Base-by-base conservation (phyloP, 2,888 invertebrate species). In the Ichneumoninae sp. region DNA sequence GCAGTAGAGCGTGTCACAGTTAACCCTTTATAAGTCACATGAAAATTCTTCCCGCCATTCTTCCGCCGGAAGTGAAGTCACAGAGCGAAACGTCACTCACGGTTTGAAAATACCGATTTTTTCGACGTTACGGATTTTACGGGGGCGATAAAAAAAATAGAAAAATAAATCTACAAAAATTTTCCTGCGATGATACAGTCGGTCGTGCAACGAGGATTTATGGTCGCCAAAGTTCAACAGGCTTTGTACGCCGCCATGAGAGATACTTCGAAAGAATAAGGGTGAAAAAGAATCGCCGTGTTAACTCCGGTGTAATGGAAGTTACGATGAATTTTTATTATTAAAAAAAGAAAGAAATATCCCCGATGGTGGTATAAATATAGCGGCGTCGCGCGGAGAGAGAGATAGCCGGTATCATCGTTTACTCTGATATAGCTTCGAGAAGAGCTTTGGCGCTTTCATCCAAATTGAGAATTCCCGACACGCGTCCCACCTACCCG, bases 381-480 rank as follows among this genome's bases (percentile, higher is more conserved):
- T 8, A 6, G 19, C 3, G n/a, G 40, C 40, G 8, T 40, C 40
- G 40, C 10, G 0, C 33, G 30, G 22, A 16, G 1, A 6, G 1
- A 16, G 16, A 63, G 33, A 63, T 33, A 16, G 33, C 16, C 0
- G 30, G 33, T 33, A 63, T 63, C 63, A 33, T 33, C 63, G 33
- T 63, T 63, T 33, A 33, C 44, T 26, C 57, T 44, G 57, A 73
- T 57, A 57, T 60, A 74, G 60, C 57, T 44, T 47, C 47, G 30
- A 40, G 57, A 26, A 19, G 63, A 74, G 63, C 74, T 63, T 74
- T 47, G 60, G 33, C 60, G 60, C 19, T 71, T 73, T 66, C 65
- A 54, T 70, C 40, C 54, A 73, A 80, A 80, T 73, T 73, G 66
- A 40, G 80, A 80, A 80, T 80, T 80, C 80, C 66, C 54, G 68